phyloP scores from a whole-genome alignment of 2,888 invertebrate genomes.

The Tanypteryx hageni region DNA sequence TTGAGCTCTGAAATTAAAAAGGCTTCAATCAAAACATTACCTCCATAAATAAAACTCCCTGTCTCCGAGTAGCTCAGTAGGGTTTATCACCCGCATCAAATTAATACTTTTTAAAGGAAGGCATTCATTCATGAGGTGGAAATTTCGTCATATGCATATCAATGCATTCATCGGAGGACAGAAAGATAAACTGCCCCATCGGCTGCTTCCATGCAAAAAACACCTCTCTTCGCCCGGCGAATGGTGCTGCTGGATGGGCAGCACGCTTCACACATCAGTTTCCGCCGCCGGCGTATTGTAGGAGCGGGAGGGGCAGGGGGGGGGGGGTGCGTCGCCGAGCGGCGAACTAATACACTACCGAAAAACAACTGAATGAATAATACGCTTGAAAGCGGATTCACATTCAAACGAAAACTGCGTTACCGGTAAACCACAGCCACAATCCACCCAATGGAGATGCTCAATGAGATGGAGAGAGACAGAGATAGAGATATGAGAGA shows the following conservation, averaged over 20 bases:
- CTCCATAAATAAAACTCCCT: too few species aligned
- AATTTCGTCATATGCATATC: constrained; percentile 48
- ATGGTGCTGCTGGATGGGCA: not conserved
- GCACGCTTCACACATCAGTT: not conserved
- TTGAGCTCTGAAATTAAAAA: too few species aligned
- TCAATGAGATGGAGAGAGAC: not conserved
- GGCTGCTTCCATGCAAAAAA: not conserved
- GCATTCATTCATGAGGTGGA: constrained; percentile 47
- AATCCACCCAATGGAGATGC: not conserved
- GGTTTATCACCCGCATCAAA: constrained; percentile 50
- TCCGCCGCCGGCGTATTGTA: not conserved
- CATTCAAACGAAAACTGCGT: constrained; percentile 1
- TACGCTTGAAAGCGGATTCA: not conserved
- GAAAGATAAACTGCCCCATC: constrained; percentile 18
- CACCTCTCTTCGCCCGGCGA: too few species aligned
- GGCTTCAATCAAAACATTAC: too few species aligned
- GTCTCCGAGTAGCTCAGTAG: not conserved
- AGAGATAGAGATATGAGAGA: not conserved
- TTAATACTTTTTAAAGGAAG: constrained; percentile 37
- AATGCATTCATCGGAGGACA: constrained; percentile 28
- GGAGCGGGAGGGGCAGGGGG: not conserved
- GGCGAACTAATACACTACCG: too few species aligned
- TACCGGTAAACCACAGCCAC: not conserved
- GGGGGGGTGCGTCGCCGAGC: too few species aligned
- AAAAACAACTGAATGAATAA: constrained; percentile 14